Evolutionary conservation across 2,113 vertebrate species (phyloP).

Genomic region (Callipepla squamata): DNA sequence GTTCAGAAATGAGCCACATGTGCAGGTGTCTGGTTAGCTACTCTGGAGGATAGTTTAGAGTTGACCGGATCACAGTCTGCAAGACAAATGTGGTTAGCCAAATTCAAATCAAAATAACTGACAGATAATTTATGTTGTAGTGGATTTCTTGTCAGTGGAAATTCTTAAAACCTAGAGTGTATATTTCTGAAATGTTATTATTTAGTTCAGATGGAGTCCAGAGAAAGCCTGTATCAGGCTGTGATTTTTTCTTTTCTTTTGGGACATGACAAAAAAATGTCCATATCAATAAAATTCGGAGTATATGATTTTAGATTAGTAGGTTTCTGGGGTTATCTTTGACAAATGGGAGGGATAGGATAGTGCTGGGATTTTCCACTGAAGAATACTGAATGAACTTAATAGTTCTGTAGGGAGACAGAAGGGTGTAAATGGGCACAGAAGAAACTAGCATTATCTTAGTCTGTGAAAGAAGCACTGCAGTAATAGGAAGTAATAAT

Average conservation of each 20-base stretch:
- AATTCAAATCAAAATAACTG: background rate
- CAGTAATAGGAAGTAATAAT: background rate
- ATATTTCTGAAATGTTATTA: background rate
- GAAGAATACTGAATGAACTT: background rate
- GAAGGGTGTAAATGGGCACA: background rate
- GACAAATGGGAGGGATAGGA: background rate
- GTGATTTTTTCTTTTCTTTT: background rate
- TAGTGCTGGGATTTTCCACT: background rate
- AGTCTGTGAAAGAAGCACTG: conserved; percentile 16
- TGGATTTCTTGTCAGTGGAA: background rate
- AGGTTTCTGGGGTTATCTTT: background rate
- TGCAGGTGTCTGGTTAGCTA: background rate
- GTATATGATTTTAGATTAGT: background rate
- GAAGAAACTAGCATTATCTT: conserved; percentile 11
- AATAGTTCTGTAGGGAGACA: background rate
- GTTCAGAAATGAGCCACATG: background rate
- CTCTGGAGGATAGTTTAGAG: background rate
- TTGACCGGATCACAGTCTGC: background rate
- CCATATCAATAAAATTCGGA: background rate
- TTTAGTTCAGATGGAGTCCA: background rate
- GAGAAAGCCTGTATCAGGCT: background rate
- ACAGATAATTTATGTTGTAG: background rate
- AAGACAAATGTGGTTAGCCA: background rate
- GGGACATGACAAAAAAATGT: background rate
- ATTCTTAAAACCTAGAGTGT: background rate